Conservation (phyloP, 2,797 vertebrate genomes). For the Sciaenops ocellatus region DNA sequence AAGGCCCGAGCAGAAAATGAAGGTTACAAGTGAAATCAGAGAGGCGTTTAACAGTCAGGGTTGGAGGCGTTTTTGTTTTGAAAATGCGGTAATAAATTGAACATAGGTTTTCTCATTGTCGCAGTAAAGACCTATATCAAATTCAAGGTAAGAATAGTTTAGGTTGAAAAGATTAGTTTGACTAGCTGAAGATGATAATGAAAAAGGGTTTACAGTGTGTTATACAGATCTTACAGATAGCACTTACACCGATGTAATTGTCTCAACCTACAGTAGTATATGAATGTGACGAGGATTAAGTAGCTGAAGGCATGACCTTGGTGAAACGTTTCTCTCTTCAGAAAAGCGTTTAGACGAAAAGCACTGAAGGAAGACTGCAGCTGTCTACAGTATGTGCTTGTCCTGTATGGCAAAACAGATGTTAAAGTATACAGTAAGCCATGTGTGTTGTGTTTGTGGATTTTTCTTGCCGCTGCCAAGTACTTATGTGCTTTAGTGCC, state of each 20-base stretch:
- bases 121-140: background rate
- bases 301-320: constrained; percentile 24
- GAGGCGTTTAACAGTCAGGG: background rate
- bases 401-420: constrained; percentile 49
- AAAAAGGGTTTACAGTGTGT: constrained; percentile 1
- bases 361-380: constrained; percentile 26
- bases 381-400: constrained; percentile 49
- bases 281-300: constrained; percentile 19
- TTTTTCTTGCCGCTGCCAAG: constrained; percentile 53
- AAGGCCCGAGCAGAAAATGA: background rate
- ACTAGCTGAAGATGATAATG: background rate
- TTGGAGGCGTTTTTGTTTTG: background rate
- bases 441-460: constrained; percentile 46
- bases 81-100: constrained; percentile 13
- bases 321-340: constrained; percentile 17
- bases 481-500: constrained; percentile 28
- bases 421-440: constrained; percentile 50
- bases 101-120: background rate
- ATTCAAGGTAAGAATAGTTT: constrained; percentile 16
- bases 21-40: constrained; percentile 11
- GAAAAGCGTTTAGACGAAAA: constrained; percentile 33
- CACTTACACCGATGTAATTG: constrained; percentile 21
- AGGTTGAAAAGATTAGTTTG: background rate
- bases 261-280: constrained; percentile 11
- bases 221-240: background rate